phyloP scores from a whole-genome alignment of 2,797 vertebrate genomes.

The Anableps anableps region DNA sequence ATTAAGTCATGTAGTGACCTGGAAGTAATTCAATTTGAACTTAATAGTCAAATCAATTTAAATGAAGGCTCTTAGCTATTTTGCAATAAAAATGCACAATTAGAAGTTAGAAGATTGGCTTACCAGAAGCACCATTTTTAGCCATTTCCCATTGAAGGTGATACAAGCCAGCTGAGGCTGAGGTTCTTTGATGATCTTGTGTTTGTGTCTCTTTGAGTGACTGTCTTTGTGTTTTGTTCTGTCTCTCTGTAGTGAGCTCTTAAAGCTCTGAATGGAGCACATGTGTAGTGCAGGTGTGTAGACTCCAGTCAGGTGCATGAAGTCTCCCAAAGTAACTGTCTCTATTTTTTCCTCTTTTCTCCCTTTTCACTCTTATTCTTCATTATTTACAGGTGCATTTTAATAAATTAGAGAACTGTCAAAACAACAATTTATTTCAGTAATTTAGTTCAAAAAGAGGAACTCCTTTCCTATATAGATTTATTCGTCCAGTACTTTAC shows the following conservation, averaged over 20 bases:
- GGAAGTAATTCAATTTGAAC: neutral
- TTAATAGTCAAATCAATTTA: conserved; percentile 6
- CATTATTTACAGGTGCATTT: conserved; percentile 26
- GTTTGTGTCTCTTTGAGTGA: conserved; percentile 83
- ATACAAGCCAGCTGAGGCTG: conserved; percentile 65
- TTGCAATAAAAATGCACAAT: conserved; percentile 12
- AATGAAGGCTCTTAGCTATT: conserved; percentile 7
- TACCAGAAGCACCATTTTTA: conserved; percentile 19
- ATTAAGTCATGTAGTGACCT: conserved; percentile 3
- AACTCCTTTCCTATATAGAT: neutral
- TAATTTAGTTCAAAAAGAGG: neutral
- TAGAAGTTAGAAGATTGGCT: conserved; percentile 42
- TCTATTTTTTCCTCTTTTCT: conserved; percentile 32
- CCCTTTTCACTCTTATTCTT: conserved; percentile 19
- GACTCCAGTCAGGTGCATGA: conserved; percentile 84
- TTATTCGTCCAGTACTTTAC: too few species aligned
- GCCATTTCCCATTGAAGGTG: conserved; percentile 31
- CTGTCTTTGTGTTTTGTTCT: conserved; percentile 84
- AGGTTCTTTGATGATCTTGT: conserved; percentile 82
- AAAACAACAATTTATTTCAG: neutral
- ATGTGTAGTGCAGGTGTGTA: conserved; percentile 86
- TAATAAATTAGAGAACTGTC: neutral
- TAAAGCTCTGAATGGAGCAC: conserved; percentile 84
- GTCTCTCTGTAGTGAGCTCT: conserved; percentile 85
- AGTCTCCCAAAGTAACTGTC: conserved; percentile 43